phyloP scores from a whole-genome alignment of 2,113 vertebrate species.

The Lutjanus erythropterus region DNA sequence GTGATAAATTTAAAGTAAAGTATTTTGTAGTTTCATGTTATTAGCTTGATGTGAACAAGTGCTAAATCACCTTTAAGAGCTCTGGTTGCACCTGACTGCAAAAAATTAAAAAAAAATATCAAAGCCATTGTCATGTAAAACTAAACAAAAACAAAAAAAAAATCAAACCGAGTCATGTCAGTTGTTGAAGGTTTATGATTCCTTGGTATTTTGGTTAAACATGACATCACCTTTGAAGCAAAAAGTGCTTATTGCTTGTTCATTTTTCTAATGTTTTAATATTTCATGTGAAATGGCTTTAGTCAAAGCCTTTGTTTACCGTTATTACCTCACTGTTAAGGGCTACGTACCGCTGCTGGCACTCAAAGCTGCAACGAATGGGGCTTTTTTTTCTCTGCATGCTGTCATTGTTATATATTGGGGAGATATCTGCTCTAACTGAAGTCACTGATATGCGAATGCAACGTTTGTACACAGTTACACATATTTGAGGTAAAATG shows the following conservation, averaged over 20 bases:
- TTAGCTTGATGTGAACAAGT: conserved; percentile 45
- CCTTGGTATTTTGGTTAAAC: neutral
- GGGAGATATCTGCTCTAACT: neutral
- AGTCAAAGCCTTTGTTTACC: conserved; percentile 47
- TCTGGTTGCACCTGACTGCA: conserved; percentile 21
- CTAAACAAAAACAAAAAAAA: neutral
- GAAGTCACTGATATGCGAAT: neutral
- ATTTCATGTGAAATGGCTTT: conserved; percentile 10
- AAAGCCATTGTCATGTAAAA: conserved; percentile 6
- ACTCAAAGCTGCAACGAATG: conserved; percentile 4
- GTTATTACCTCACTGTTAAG: conserved; percentile 67
- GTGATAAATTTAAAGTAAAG: neutral
- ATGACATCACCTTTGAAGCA: conserved; percentile 18
- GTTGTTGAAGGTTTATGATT: neutral
- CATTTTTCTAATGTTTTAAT: conserved; percentile 13
- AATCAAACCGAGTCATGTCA: neutral
- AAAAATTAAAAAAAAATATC: conserved; percentile 2
- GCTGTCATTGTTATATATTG: neutral
- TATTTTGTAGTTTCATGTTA: conserved; percentile 29
- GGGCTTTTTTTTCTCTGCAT: conserved; percentile 37
- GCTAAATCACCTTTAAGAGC: conserved; percentile 34
- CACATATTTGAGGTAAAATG: neutral
- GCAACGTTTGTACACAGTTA: neutral
- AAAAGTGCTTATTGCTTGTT: neutral
- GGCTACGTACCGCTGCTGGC: conserved; percentile 54